Conservation (phyloP, 1,140 invertebrate genomes). For the Atopsyche davidsoni region DNA sequence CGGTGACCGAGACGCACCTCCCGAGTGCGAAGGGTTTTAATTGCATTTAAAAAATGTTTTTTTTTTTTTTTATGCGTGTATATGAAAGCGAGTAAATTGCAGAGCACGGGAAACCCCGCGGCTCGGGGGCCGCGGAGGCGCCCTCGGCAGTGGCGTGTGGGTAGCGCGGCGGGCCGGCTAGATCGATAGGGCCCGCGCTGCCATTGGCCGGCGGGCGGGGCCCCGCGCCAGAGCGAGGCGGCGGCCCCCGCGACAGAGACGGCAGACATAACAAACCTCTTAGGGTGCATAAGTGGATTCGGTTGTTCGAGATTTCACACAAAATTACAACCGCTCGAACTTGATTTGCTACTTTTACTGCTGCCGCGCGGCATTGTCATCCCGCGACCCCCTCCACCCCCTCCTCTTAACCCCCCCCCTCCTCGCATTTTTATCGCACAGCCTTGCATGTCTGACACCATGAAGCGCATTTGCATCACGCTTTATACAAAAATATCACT, state of each 20-base stretch:
- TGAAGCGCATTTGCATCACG: too few relatives aligned
- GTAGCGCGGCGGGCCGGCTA: constrained; percentile 9
- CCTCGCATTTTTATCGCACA: too few relatives aligned
- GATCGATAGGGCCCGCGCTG: constrained; percentile 24
- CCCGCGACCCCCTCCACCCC: background rate
- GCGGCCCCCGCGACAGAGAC: background rate
- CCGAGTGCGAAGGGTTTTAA: too few relatives aligned
- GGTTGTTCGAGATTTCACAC: constrained; percentile 24
- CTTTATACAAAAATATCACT: too few relatives aligned
- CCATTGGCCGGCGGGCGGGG: constrained; percentile 28
- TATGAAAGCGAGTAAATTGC: background rate
- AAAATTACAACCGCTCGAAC: constrained; percentile 25
- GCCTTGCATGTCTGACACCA: too few relatives aligned
- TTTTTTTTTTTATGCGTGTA: background rate
- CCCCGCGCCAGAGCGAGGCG: constrained; percentile 10
- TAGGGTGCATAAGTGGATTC: constrained; percentile 23
- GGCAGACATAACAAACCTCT: too few relatives aligned
- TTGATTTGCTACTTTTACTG: constrained; percentile 21
- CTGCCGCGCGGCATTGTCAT: constrained; percentile 18
- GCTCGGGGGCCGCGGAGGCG: background rate
- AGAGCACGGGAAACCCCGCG: background rate
- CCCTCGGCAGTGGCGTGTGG: background rate
- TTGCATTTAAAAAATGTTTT: too few relatives aligned
- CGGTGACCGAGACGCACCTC: too few relatives aligned
- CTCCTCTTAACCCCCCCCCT: background rate